Percentiles rank a stretch among this genome's conserved stretches.
phyloP scores from a whole-genome alignment of 2,888 invertebrate species.

The Idaea biselata region DNA sequence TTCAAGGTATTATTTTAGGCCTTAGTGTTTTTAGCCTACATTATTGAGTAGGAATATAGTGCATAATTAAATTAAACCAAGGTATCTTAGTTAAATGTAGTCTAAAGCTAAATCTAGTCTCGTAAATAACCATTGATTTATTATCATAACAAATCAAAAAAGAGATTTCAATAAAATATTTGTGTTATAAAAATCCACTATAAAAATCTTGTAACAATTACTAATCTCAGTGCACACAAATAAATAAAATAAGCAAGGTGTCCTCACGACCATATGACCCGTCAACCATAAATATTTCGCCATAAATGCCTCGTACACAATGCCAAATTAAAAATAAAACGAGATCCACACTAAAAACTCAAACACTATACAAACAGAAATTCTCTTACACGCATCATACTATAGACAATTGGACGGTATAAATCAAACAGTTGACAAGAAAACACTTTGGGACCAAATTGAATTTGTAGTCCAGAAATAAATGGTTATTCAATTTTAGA shows the following conservation, averaged over 20 bases:
- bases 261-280: slow-evolving; percentile 35
- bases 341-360: slow-evolving; percentile 63
- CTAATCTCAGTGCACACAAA: slow-evolving; percentile 26
- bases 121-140: too few species aligned
- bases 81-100: too few species aligned
- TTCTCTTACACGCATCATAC: slow-evolving; percentile 73
- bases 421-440: slow-evolving; percentile 78
- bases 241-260: background rate
- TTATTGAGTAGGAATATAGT: too few species aligned
- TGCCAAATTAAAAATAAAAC: slow-evolving; percentile 73
- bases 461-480: background rate
- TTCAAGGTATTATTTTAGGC: too few species aligned
- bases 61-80: too few species aligned
- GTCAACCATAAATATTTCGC: slow-evolving; percentile 59
- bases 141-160: too few species aligned
- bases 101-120: too few species aligned
- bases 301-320: slow-evolving; percentile 69
- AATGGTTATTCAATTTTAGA: background rate
- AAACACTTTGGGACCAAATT: slow-evolving; percentile 39
- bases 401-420: slow-evolving; percentile 74
- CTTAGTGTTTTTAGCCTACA: too few species aligned
- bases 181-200: background rate
- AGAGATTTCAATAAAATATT: background rate
- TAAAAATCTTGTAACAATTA: background rate
- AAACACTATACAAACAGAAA: slow-evolving; percentile 66